Evolutionary conservation across 1,140 invertebrate genomes (phyloP).

Genomic region (Atta colombica): DNA sequence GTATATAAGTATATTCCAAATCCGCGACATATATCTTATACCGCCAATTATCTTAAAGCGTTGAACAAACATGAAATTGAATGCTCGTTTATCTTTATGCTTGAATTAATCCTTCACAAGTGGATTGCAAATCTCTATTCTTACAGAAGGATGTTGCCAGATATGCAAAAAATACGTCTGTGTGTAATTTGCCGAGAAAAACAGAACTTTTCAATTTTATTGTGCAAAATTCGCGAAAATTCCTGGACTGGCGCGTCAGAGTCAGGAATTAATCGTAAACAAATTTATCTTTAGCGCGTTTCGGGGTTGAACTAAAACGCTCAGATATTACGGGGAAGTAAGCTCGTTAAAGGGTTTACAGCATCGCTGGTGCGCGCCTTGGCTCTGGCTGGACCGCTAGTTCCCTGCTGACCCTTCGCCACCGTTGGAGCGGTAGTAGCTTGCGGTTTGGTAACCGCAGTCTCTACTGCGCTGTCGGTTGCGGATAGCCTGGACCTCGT

Average conservation of each 20-base stretch:
- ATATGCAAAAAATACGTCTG: background rate
- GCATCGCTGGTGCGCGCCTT: constrained; percentile 69
- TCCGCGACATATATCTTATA: background rate
- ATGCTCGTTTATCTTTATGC: background rate
- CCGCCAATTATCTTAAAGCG: background rate
- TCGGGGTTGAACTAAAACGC: constrained; percentile 81
- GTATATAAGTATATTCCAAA: background rate
- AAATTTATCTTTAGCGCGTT: constrained; percentile 82
- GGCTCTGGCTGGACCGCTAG: constrained; percentile 33
- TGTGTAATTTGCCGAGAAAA: background rate
- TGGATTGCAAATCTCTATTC: background rate
- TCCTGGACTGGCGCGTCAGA: constrained; percentile 48
- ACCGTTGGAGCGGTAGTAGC: constrained; percentile 78
- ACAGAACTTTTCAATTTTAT: constrained; percentile 5
- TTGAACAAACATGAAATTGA: background rate
- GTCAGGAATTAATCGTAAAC: constrained; percentile 82
- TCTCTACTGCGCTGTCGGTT: constrained; percentile 83
- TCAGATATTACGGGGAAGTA: constrained; percentile 84
- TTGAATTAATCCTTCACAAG: background rate
- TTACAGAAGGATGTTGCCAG: background rate
- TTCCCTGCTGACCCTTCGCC: constrained; percentile 62
- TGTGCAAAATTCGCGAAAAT: constrained; percentile 50
- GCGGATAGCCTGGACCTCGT: constrained; percentile 78
- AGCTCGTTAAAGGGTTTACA: constrained; percentile 84
- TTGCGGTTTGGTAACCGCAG: constrained; percentile 84